Conservation (phyloP, 92 coral and sea anemone species). For the Scolanthus callimorphus region DNA sequence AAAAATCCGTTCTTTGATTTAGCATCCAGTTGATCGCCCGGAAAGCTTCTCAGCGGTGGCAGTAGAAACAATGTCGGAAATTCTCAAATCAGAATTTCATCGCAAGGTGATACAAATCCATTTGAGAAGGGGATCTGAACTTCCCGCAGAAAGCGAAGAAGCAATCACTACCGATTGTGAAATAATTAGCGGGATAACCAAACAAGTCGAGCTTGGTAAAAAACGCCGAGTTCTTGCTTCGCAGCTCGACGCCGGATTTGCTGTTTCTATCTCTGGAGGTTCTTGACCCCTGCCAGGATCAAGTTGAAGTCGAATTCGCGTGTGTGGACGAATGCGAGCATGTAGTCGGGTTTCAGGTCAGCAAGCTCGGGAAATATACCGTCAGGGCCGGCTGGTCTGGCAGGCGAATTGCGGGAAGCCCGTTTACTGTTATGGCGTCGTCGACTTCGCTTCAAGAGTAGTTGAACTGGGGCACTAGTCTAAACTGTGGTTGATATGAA, state of each 20-base stretch:
- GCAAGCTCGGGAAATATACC: constrained; percentile 8
- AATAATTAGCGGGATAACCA: constrained; percentile 4
- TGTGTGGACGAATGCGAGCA: constrained; percentile 25
- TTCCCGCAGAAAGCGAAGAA: background rate
- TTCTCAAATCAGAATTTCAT: constrained; percentile 25
- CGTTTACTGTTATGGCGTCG: constrained; percentile 27
- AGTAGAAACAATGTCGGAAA: constrained; percentile 23
- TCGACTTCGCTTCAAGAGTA: no score
- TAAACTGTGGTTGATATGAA: no score
- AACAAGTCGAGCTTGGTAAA: constrained; percentile 5
- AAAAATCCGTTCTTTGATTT: no score
- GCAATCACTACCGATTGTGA: constrained; percentile 4
- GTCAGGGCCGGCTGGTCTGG: constrained; percentile 18
- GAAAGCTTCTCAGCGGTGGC: no score
- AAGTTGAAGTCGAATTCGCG: constrained; percentile 5
- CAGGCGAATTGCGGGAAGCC: constrained; percentile 10
- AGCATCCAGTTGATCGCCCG: no score
- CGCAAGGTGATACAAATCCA: constrained; percentile 22
- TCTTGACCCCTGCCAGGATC: constrained; percentile 5
- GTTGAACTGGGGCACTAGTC: no score
- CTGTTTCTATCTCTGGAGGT: constrained; percentile 13
- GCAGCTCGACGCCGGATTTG: constrained; percentile 19
- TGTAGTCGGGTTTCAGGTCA: constrained; percentile 3
- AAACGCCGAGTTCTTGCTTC: constrained; percentile 10
- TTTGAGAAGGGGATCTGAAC: background rate